These are phyloP conservation scores for Eueides isabella DNA, from an alignment of 1,140 invertebrate species.

Conservation along the genomic window DNA sequence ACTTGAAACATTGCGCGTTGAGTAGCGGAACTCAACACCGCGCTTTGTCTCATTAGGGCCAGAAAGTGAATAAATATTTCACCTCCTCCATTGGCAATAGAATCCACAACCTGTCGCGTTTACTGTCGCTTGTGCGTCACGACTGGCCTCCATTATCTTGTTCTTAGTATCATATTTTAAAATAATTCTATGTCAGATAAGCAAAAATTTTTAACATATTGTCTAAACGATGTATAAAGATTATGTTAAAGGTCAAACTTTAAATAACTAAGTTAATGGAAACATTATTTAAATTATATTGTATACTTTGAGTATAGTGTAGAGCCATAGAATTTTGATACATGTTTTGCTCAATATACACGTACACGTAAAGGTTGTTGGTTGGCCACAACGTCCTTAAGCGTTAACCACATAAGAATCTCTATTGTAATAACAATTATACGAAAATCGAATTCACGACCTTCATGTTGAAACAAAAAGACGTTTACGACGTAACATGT, in stretches of 20 bases:
- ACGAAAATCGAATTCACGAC: neutral
- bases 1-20: too few species aligned
- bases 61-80: too few species aligned
- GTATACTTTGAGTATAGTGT: neutral
- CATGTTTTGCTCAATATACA: neutral
- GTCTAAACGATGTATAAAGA: neutral
- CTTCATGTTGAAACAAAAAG: neutral
- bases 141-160: too few species aligned
- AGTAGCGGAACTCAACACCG: too few species aligned
- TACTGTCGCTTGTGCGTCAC: too few species aligned
- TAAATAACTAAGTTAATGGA: conserved; percentile 9
- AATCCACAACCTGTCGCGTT: too few species aligned
- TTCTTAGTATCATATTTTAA: too few species aligned
- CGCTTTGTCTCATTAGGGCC: too few species aligned
- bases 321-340: neutral
- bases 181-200: neutral
- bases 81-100: too few species aligned
- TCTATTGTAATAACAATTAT: neutral
- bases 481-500: neutral
- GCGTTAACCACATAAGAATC: neutral
- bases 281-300: conserved; percentile 4
- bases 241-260: neutral
- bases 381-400: conserved; percentile 9
- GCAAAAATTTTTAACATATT: neutral
- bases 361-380: neutral